These are phyloP conservation scores for Nemurella pictetii DNA, from an alignment of 2,888 invertebrate genomes.

Conservation along the genomic window DNA sequence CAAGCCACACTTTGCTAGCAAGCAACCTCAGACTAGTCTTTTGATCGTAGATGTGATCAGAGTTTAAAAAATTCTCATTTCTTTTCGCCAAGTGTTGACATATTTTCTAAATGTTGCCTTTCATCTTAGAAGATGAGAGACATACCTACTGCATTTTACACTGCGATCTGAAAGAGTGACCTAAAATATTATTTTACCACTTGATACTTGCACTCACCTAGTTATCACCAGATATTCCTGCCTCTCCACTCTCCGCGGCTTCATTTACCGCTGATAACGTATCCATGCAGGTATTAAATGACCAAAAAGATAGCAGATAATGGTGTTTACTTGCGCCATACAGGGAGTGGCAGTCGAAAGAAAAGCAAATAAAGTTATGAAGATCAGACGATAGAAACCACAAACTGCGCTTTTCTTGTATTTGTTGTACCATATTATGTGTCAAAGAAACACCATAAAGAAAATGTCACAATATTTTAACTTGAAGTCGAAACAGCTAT, in stretches of 20 bases:
- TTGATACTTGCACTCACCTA: not conserved
- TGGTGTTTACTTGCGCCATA: not conserved
- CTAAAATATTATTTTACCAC: not conserved
- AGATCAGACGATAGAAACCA: not conserved
- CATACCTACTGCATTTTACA: no score
- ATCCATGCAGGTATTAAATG: not conserved
- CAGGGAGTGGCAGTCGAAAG: not conserved
- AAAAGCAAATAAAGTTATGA: not conserved
- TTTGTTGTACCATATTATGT: not conserved
- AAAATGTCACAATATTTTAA: not conserved
- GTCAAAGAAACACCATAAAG: not conserved
- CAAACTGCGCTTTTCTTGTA: not conserved
- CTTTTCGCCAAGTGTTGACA: no score
- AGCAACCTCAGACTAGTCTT: no score
- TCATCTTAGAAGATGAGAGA: no score
- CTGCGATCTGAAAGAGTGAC: not conserved
- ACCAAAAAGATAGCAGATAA: not conserved
- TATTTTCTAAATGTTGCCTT: no score
- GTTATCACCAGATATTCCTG: not conserved
- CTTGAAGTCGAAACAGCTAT: not conserved
- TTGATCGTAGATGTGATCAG: no score
- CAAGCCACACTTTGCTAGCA: no score
- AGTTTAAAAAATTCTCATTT: no score
- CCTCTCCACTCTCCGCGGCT: not conserved
- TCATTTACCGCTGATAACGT: not conserved